Percentiles rank a stretch among this genome's conserved stretches.
Evolutionary conservation across 2,797 vertebrate species (phyloP).

Genomic region (Xenops minutus): DNA sequence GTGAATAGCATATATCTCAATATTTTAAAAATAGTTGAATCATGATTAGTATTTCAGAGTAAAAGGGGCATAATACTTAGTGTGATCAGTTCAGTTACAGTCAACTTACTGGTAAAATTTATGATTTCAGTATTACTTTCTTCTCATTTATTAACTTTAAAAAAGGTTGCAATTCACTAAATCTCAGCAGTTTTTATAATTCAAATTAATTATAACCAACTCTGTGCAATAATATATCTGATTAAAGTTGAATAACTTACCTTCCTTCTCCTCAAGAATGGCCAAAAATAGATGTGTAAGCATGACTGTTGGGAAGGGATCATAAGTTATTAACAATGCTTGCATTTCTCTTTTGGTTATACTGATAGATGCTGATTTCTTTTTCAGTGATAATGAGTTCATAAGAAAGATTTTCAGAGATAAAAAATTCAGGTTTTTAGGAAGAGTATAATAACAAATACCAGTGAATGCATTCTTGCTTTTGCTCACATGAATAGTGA

Average conservation of each 20-base stretch:
- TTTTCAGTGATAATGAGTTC: background rate
- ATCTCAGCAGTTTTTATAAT: background rate
- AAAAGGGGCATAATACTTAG: background rate
- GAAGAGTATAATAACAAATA: background rate
- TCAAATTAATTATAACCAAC: background rate
- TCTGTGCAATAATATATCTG: background rate
- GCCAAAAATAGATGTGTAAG: background rate
- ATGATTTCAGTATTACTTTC: background rate
- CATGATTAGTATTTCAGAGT: background rate
- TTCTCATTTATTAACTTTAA: background rate
- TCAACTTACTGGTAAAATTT: background rate
- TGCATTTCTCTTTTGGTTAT: background rate
- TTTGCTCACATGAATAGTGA: background rate
- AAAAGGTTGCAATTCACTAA: background rate
- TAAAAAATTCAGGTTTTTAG: background rate
- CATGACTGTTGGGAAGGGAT: background rate
- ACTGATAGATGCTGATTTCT: background rate
- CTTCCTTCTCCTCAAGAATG: background rate
- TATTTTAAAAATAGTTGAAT: background rate
- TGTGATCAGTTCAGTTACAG: background rate
- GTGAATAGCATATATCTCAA: background rate
- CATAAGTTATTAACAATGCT: background rate
- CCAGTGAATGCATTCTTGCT: background rate
- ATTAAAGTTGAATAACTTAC: background rate
- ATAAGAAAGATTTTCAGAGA: background rate